These are phyloP conservation scores for Zosterops pallidus DNA, from an alignment of 2,113 vertebrate genomes.

Conservation along the genomic window DNA sequence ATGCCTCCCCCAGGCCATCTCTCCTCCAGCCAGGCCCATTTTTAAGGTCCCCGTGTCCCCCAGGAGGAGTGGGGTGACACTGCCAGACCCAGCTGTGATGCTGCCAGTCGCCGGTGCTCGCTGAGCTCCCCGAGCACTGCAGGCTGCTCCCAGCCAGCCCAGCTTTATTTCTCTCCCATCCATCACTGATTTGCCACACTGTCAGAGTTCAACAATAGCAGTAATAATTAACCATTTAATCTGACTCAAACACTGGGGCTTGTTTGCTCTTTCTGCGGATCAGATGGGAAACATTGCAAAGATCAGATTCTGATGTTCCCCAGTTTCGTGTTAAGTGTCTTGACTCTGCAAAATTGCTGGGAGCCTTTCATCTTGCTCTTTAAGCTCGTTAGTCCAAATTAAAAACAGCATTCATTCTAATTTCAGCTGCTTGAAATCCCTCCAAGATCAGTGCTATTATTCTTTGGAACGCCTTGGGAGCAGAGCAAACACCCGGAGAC, in stretches of 20 bases:
- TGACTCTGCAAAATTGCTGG: conserved; percentile 45
- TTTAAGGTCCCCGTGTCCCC: background rate
- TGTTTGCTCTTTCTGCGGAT: conserved; percentile 4
- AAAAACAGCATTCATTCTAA: conserved; percentile 65
- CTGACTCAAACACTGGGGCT: conserved; percentile 28
- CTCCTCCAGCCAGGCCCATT: background rate
- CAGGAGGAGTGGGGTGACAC: background rate
- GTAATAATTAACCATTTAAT: conserved; percentile 62
- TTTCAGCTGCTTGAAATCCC: conserved; percentile 57
- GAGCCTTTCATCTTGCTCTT: conserved; percentile 64
- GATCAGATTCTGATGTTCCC: conserved; percentile 22
- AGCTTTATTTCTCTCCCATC: background rate
- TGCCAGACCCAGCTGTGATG: background rate
- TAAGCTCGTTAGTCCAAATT: conserved; percentile 62
- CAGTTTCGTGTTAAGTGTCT: conserved; percentile 40
- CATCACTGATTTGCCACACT: conserved; percentile 45
- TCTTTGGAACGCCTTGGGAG: conserved; percentile 19
- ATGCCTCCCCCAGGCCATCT: background rate
- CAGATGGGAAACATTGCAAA: conserved; percentile 41
- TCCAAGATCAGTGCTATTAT: conserved; percentile 56
- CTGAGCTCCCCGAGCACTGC: background rate
- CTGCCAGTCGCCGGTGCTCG: background rate
- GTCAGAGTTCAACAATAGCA: conserved; percentile 58
- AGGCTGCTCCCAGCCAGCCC: conserved; percentile 20
- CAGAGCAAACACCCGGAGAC: background rate